phyloP scores from a whole-genome alignment of 2,113 vertebrate genomes.

The Saguinus imperator region DNA sequence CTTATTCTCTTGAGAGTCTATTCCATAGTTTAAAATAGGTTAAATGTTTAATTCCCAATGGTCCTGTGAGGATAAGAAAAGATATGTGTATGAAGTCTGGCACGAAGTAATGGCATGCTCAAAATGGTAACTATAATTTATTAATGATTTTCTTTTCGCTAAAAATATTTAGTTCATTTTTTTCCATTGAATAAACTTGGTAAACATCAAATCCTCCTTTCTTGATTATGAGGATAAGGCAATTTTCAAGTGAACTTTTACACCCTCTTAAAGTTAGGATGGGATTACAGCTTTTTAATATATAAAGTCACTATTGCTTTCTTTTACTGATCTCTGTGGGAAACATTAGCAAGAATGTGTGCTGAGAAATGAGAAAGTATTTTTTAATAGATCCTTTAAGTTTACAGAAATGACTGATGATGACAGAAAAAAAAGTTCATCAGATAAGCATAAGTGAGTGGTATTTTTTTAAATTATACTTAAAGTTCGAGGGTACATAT shows the following conservation, averaged over 20 bases:
- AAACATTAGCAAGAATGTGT: conserved; percentile 27
- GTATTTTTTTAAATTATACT: neutral
- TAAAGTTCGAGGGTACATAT: no score
- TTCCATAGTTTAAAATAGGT: neutral
- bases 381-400: conserved; percentile 21
- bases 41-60: neutral
- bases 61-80: neutral
- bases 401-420: conserved; percentile 52
- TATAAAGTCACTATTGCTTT: conserved; percentile 1
- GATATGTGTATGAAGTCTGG: neutral
- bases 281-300: conserved; percentile 33
- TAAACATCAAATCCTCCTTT: neutral
- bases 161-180: neutral
- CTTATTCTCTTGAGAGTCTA: neutral
- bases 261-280: neutral
- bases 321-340: conserved; percentile 47
- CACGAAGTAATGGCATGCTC: neutral
- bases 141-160: neutral
- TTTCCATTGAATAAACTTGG: neutral
- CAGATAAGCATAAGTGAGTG: neutral
- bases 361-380: neutral
- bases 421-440: neutral
- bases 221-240: neutral
- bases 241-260: conserved; percentile 38
- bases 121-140: neutral